Evolutionary conservation across 2,888 invertebrate species (phyloP).

Genomic region (Sarcophaga carnaria): DNA sequence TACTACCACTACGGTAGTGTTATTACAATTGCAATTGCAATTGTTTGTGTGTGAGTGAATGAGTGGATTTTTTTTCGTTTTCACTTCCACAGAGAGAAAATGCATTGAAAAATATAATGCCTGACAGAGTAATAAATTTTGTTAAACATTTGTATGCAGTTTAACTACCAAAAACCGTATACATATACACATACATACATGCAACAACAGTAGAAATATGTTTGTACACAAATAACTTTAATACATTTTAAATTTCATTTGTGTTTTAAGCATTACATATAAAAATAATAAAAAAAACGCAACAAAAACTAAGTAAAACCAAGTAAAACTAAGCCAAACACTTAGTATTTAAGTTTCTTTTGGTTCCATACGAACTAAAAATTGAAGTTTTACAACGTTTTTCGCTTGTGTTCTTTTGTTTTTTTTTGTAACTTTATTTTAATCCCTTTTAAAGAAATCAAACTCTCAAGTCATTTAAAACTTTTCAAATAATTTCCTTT

Average conservation of each 20-base stretch:
- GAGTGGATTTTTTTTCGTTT: not conserved
- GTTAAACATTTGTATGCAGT: slow-evolving; percentile 48
- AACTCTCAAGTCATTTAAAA: slow-evolving; percentile 11
- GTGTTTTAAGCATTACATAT: not conserved
- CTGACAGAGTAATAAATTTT: slow-evolving; percentile 65
- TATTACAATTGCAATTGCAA: slow-evolving; percentile 8
- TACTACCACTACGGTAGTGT: not conserved
- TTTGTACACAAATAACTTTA: slow-evolving; percentile 2
- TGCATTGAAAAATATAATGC: slow-evolving; percentile 62
- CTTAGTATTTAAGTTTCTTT: not conserved
- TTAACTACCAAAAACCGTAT: slow-evolving; percentile 16
- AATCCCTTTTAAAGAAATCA: slow-evolving; percentile 31
- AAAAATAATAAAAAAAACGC: not conserved
- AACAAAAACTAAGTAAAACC: no score
- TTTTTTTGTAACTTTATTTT: not conserved
- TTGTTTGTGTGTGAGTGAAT: not conserved
- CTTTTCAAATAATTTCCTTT: slow-evolving; percentile 23
- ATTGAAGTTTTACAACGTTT: not conserved
- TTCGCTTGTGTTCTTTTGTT: not conserved
- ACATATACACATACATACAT: not conserved
- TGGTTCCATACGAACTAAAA: not conserved
- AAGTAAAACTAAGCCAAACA: no score
- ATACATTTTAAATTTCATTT: slow-evolving; percentile 43
- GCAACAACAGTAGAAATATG: not conserved
- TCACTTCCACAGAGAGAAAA: slow-evolving; percentile 15